phyloP scores from a whole-genome alignment of 2,797 vertebrate genomes.

The Falco novaeseelandiae region DNA sequence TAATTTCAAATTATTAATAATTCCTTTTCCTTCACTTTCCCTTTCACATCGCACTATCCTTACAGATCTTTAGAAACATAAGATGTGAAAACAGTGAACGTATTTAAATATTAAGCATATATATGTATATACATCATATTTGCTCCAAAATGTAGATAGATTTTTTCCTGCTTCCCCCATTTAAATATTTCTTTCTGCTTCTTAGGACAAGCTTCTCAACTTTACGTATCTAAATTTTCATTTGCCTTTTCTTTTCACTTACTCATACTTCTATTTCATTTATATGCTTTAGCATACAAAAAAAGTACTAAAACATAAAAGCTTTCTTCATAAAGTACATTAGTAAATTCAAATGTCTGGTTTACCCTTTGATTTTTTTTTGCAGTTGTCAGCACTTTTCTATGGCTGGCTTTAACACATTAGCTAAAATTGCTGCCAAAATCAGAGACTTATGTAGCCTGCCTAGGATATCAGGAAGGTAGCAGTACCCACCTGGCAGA shows the following conservation, averaged over 20 bases:
- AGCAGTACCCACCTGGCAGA: neutral
- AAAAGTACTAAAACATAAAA: neutral
- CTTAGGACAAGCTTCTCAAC: neutral
- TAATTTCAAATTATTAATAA: neutral
- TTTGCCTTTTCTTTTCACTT: neutral
- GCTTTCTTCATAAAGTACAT: neutral
- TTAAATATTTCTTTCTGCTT: neutral
- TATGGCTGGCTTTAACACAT: neutral
- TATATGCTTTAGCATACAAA: neutral
- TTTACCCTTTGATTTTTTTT: neutral
- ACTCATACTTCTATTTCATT: neutral
- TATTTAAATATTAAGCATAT: neutral
- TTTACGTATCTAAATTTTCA: neutral
- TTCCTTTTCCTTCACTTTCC: neutral
- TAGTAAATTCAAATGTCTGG: neutral
- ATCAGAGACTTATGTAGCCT: neutral
- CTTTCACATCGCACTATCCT: neutral
- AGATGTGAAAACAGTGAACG: neutral
- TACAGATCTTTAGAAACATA: neutral
- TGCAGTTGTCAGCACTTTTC: neutral
- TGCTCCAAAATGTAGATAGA: neutral
- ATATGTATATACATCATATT: neutral
- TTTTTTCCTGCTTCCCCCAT: neutral
- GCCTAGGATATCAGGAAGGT: neutral
- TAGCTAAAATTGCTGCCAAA: slow-evolving; percentile 17